Conservation (phyloP, 1,140 invertebrate species). For the Aradophagus sp. region DNA sequence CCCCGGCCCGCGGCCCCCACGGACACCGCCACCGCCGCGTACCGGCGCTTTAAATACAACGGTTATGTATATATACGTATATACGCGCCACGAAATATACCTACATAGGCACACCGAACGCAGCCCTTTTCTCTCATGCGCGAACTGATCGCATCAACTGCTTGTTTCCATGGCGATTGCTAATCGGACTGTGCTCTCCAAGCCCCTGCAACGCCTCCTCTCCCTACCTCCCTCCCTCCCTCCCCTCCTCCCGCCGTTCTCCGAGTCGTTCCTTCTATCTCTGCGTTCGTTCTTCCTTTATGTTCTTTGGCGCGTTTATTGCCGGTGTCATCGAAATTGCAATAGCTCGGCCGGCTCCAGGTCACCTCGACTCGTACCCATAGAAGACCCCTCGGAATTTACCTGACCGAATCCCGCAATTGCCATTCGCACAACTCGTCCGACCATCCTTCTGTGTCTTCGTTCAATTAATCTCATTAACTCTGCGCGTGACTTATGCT, state of each 20-base stretch:
- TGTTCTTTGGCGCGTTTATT: constrained; percentile 3
- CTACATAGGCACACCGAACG: constrained; percentile 59
- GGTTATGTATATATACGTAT: constrained; percentile 51
- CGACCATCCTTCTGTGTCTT: background rate
- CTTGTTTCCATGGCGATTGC: constrained; percentile 79
- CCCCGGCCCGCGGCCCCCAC: constrained; percentile 35
- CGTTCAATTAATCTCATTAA: constrained; percentile 31
- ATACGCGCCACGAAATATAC: constrained; percentile 51
- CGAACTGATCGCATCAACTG: constrained; percentile 76
- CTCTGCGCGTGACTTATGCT: constrained; percentile 20
- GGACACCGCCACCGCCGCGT: constrained; percentile 56
- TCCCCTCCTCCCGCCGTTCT: constrained; percentile 14
- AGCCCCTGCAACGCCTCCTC: constrained; percentile 65
- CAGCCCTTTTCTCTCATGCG: constrained; percentile 70
- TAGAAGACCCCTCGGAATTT: too few species aligned
- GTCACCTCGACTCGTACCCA: too few species aligned
- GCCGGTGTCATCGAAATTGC: background rate
- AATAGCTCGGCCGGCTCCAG: too few species aligned
- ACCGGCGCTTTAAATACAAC: constrained; percentile 62
- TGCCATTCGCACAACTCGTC: too few species aligned
- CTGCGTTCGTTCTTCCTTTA: too few species aligned
- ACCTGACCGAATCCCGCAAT: too few species aligned
- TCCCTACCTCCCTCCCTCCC: constrained; percentile 45
- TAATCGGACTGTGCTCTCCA: constrained; percentile 75
- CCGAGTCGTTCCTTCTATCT: too few species aligned